Evolutionary conservation across 2,113 vertebrate genomes (phyloP).

Genomic region (Petroica traversi): DNA sequence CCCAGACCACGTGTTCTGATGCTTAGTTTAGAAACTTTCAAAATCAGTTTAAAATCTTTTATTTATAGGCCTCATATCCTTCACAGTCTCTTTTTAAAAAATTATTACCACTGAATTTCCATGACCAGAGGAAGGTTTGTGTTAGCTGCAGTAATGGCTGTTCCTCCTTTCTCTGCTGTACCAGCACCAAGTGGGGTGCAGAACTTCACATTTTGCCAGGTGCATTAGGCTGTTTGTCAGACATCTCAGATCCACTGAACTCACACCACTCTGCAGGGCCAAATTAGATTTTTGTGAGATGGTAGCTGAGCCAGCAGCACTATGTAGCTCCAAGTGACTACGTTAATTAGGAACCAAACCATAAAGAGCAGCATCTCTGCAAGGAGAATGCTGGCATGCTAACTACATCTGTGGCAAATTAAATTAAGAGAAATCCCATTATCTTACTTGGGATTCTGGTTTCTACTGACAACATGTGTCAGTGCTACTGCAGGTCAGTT

Average conservation of each 20-base stretch:
- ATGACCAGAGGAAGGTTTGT: neutral
- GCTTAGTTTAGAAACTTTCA: slow-evolving; percentile 52
- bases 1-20: slow-evolving; percentile 22
- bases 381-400: slow-evolving; percentile 43
- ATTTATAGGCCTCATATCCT: slow-evolving; percentile 15
- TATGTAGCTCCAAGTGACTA: slow-evolving; percentile 55
- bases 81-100: neutral
- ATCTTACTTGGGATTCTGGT: slow-evolving; percentile 44
- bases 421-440: slow-evolving; percentile 74
- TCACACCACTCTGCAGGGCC: slow-evolving; percentile 56
- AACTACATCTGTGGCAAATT: slow-evolving; percentile 62
- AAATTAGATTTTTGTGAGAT: slow-evolving; percentile 66
- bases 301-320: slow-evolving; percentile 59
- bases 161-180: neutral
- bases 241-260: slow-evolving; percentile 3
- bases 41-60: slow-evolving; percentile 56
- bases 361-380: slow-evolving; percentile 66
- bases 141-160: neutral
- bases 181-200: neutral
- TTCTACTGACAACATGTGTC: slow-evolving; percentile 28
- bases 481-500: slow-evolving; percentile 14
- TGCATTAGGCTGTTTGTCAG: neutral
- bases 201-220: neutral
- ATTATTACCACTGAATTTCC: neutral
- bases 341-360: slow-evolving; percentile 70